Conservation (phyloP, 2,888 invertebrate species). For the Cactoblastis cactorum region DNA sequence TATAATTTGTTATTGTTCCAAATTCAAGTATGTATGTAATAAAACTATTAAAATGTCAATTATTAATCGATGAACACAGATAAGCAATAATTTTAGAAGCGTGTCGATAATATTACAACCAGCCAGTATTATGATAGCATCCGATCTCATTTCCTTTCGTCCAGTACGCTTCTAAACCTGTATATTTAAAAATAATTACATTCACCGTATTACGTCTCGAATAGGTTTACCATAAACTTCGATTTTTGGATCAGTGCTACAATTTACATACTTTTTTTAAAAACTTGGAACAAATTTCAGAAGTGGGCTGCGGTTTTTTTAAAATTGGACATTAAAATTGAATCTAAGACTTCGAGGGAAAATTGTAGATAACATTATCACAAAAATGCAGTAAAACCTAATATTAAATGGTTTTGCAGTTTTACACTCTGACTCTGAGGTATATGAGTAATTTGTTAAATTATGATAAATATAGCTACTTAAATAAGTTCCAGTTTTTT, state of each 20-base stretch:
- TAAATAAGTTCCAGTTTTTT: too few relatives aligned
- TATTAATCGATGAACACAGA: background rate
- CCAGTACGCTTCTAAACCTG: background rate
- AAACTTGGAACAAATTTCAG: too few relatives aligned
- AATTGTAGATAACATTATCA: too few relatives aligned
- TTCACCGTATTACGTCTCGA: slow-evolving; percentile 10
- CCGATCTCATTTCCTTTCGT: background rate
- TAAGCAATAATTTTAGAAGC: slow-evolving; percentile 1
- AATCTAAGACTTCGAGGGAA: too few relatives aligned
- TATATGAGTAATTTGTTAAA: too few relatives aligned
- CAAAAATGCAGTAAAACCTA: too few relatives aligned
- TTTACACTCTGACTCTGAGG: too few relatives aligned
- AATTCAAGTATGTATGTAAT: background rate
- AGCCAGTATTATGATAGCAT: background rate
- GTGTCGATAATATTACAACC: background rate
- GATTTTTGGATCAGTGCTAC: background rate
- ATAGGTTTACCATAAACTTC: slow-evolving; percentile 2
- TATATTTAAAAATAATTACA: slow-evolving; percentile 11
- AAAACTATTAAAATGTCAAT: background rate
- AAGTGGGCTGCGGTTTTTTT: too few relatives aligned
- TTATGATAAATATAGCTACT: too few relatives aligned
- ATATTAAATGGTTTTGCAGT: too few relatives aligned
- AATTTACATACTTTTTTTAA: background rate
- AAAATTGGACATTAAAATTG: too few relatives aligned
- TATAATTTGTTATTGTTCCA: too few relatives aligned